Evolutionary conservation across 1,140 invertebrate genomes (phyloP).

Genomic region (Drosophila bipectinata): DNA sequence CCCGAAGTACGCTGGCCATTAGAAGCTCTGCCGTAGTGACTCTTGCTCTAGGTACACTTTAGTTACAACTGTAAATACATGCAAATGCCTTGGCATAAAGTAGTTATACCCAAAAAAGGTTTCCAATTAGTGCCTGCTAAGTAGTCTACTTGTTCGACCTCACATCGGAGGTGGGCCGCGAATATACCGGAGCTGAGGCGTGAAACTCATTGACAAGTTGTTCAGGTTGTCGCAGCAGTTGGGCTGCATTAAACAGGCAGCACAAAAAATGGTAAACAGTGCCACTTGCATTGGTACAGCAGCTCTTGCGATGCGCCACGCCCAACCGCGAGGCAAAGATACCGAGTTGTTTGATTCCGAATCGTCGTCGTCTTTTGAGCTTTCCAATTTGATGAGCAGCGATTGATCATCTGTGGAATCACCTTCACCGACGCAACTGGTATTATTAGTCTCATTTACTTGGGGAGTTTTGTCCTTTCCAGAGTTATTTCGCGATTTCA

Average conservation of each 20-base stretch:
- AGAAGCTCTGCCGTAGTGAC: no score
- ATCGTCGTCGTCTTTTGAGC: constrained; percentile 34
- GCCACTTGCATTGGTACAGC: constrained; percentile 93
- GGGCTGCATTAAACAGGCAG: constrained; percentile 92
- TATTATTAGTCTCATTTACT: constrained; percentile 27
- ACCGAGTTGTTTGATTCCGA: constrained; percentile 54
- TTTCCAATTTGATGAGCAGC: constrained; percentile 67
- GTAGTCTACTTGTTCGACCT: constrained; percentile 66
- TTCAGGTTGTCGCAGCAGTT: constrained; percentile 94
- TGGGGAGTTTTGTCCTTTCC: constrained; percentile 38
- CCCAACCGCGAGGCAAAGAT: constrained; percentile 85
- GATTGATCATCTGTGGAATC: constrained; percentile 81
- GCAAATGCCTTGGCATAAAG: no score
- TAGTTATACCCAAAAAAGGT: neutral
- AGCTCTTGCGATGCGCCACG: constrained; percentile 90
- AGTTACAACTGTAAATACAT: no score
- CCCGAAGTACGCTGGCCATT: no score
- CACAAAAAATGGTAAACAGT: constrained; percentile 91
- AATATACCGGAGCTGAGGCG: constrained; percentile 93
- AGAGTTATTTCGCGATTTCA: constrained; percentile 2
- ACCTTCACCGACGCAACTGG: constrained; percentile 45
- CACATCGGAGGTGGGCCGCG: constrained; percentile 93
- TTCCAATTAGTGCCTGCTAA: constrained; percentile 13
- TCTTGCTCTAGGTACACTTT: no score
- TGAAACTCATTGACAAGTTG: constrained; percentile 91